These are phyloP conservation scores for Nemoura dubitans DNA, from an alignment of 2,888 invertebrate species.

Conservation along the genomic window DNA sequence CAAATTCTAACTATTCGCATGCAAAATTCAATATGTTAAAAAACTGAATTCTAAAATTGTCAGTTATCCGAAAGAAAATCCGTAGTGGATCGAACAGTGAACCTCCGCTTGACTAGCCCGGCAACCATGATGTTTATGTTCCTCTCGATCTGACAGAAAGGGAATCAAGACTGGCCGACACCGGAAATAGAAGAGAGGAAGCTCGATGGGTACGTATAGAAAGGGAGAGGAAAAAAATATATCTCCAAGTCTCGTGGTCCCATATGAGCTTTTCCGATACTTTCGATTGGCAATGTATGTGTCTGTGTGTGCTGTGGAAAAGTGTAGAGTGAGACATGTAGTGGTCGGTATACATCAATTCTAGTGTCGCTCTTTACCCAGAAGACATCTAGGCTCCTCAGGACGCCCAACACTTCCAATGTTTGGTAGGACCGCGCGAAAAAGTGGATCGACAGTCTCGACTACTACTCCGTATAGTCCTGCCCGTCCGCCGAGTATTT, in stretches of 20 bases:
- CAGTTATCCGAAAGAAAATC: too few species aligned
- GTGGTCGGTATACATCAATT: background rate
- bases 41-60: too few species aligned
- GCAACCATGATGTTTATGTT: background rate
- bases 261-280: conserved; percentile 13
- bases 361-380: too few species aligned
- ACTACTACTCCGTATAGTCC: too few species aligned
- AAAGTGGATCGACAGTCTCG: background rate
- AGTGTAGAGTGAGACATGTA: conserved; percentile 18
- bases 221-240: background rate
- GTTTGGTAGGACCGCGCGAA: background rate
- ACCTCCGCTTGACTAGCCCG: background rate
- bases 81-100: too few species aligned
- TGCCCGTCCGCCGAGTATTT: background rate
- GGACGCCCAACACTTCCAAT: too few species aligned
- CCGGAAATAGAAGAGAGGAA: background rate
- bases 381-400: too few species aligned
- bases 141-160: background rate
- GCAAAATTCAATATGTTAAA: too few species aligned
- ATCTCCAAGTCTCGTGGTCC: background rate
- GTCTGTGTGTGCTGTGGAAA: background rate
- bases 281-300: conserved; percentile 20
- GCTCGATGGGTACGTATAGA: background rate
- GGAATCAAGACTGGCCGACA: background rate
- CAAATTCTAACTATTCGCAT: too few species aligned